These are phyloP conservation scores for Hydractinia symbiolongicarpus DNA, from an alignment of 30 jellyfish, hydroid and myxozoan genomes.

Conservation along the genomic window DNA sequence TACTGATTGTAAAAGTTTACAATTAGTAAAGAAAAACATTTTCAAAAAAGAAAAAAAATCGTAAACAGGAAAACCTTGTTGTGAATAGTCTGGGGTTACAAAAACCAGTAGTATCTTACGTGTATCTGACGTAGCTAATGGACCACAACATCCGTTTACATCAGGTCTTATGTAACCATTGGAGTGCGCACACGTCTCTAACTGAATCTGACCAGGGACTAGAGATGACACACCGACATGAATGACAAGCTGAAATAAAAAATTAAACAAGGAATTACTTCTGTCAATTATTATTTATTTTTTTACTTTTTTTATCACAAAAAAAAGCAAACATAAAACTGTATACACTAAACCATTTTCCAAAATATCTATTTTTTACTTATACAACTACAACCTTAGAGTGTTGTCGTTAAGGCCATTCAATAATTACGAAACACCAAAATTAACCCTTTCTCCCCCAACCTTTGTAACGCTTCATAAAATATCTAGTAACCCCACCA, in stretches of 20 bases:
- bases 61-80: too few species aligned
- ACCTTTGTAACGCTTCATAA: too few species aligned
- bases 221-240: conserved; percentile 85
- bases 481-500: too few species aligned
- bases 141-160: conserved; percentile 35
- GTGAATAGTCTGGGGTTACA: too few species aligned
- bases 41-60: neutral
- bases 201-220: conserved; percentile 33
- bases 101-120: neutral
- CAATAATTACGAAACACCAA: too few species aligned
- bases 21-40: neutral
- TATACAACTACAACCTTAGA: too few species aligned
- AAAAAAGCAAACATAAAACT: neutral
- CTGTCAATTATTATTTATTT: neutral
- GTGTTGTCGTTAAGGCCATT: too few species aligned
- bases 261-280: neutral
- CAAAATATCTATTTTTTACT: too few species aligned
- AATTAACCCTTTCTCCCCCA: too few species aligned
- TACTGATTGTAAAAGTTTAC: too few species aligned
- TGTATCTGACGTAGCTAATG: neutral
- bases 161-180: conserved; percentile 47
- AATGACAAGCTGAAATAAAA: conserved; percentile 43
- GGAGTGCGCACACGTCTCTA: conserved; percentile 73
- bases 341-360: neutral
- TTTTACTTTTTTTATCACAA: neutral